Evolutionary conservation across 1,140 invertebrate species (phyloP).

Genomic region (Choristoneura fumiferana): DNA sequence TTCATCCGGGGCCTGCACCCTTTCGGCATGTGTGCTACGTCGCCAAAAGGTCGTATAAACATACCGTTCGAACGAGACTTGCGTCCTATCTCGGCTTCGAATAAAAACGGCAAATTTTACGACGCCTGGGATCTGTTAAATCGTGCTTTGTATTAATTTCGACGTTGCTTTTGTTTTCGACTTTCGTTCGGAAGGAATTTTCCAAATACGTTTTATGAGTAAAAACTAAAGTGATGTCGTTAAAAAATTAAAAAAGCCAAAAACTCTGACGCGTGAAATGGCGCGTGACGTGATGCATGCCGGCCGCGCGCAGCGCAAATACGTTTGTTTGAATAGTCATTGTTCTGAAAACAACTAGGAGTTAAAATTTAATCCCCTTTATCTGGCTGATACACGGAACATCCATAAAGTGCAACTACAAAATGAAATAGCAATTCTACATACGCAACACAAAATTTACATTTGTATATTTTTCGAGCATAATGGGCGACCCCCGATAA

Average conservation of each 20-base stretch:
- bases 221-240: no score
- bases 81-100: constrained; percentile 21
- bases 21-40: neutral
- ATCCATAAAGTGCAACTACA: constrained; percentile 11
- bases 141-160: constrained; percentile 45
- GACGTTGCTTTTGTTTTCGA: constrained; percentile 41
- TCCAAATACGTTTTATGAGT: neutral
- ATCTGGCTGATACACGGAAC: constrained; percentile 9
- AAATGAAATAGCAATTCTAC: constrained; percentile 12
- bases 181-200: neutral
- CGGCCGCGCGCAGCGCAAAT: neutral
- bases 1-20: constrained; percentile 41
- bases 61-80: neutral
- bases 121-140: constrained; percentile 38
- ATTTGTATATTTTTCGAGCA: constrained; percentile 44
- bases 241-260: neutral
- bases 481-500: constrained; percentile 39
- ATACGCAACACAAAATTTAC: constrained; percentile 33
- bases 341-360: constrained; percentile 15
- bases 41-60: neutral
- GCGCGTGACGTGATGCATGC: constrained; percentile 3
- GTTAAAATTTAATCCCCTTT: constrained; percentile 14
- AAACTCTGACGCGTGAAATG: neutral
- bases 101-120: constrained; percentile 43
- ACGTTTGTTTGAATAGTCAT: constrained; percentile 6